Conservation (phyloP, 2,113 vertebrate genomes). For the Delphinapterus leucas region DNA sequence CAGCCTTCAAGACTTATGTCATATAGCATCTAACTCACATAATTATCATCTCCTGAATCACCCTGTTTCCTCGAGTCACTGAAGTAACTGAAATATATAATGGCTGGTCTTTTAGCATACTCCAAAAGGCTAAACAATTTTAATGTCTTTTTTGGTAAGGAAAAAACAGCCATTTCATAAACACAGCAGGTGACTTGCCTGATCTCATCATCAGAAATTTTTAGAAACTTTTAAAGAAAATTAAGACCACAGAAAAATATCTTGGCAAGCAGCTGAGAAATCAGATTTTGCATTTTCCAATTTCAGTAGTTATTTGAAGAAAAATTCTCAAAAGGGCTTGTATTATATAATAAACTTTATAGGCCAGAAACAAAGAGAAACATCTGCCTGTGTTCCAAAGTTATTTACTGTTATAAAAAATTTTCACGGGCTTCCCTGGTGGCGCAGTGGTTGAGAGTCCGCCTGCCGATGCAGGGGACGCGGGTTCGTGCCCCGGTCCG, state of each 20-base stretch:
- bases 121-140: background rate
- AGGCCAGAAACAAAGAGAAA: conserved; percentile 20
- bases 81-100: background rate
- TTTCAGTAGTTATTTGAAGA: conserved; percentile 3
- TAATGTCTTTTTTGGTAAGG: background rate
- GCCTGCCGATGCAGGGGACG: no score
- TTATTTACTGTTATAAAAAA: conserved; percentile 11
- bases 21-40: background rate
- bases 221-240: conserved; percentile 41
- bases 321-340: conserved; percentile 39
- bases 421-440: background rate
- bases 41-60: conserved; percentile 22
- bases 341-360: conserved; percentile 26
- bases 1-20: background rate
- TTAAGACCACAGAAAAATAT: background rate
- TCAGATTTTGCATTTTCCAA: conserved; percentile 35
- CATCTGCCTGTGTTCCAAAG: conserved; percentile 8
- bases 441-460: no score
- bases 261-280: background rate
- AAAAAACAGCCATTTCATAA: background rate
- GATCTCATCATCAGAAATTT: conserved; percentile 16
- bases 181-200: background rate
- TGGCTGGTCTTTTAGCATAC: background rate
- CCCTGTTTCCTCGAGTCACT: background rate
- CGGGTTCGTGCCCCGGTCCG: no score